phyloP scores from a whole-genome alignment of 2,888 invertebrate species.

The Myathropa florea region DNA sequence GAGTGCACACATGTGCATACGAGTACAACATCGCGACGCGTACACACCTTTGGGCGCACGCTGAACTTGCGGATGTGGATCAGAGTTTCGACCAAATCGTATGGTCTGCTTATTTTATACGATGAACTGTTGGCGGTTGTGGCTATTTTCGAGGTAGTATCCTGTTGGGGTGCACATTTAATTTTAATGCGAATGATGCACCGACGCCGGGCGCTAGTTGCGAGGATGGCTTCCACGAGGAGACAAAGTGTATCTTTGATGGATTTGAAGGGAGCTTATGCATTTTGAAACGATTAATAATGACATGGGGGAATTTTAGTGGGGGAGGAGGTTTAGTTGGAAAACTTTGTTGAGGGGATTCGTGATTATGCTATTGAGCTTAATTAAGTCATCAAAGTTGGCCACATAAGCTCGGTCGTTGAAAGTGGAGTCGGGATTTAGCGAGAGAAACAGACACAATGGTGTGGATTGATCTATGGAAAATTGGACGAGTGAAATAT shows the following conservation, averaged over 20 bases:
- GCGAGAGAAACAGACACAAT: no score
- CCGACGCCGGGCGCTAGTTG: not conserved
- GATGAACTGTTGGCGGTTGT: slow-evolving; percentile 42
- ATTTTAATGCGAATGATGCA: slow-evolving; percentile 42
- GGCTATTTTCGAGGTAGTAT: not conserved
- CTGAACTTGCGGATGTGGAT: slow-evolving; percentile 39
- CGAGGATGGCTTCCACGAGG: not conserved
- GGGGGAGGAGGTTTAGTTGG: not conserved
- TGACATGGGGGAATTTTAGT: not conserved
- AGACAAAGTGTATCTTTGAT: slow-evolving; percentile 20
- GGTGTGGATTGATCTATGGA: no score
- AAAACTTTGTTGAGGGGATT: not conserved
- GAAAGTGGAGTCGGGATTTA: not conserved
- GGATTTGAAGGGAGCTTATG: slow-evolving; percentile 8
- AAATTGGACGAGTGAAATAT: no score
- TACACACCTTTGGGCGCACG: slow-evolving; percentile 41
- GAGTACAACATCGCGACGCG: not conserved
- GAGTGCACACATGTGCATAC: not conserved
- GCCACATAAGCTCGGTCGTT: not conserved
- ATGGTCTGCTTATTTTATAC: slow-evolving; percentile 49
- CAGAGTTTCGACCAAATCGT: slow-evolving; percentile 51
- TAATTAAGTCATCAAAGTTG: not conserved
- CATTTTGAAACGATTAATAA: not conserved
- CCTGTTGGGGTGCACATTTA: slow-evolving; percentile 16
- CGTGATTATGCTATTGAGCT: not conserved